A percentile compares a stretch with the other conserved stretches of the same genome.
phyloP scores from a whole-genome alignment of 2,797 vertebrate species.

The Pangasius macronema region DNA sequence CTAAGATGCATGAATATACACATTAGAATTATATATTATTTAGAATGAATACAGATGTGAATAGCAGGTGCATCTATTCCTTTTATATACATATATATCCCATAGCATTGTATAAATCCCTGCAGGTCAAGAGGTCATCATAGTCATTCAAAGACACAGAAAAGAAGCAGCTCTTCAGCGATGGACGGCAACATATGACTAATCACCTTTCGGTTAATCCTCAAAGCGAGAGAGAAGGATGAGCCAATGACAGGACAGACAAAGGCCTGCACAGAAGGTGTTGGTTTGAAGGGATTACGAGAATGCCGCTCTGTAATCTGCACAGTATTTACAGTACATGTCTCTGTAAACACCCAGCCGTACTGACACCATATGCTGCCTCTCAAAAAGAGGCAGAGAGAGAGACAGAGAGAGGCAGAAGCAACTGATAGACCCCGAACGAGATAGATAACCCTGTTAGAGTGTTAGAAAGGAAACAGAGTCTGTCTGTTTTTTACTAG shows the following conservation, averaged over 20 bases:
- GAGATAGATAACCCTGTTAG: background rate
- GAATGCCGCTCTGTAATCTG: conserved; percentile 61
- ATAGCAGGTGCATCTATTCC: no score
- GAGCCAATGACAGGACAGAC: conserved; percentile 20
- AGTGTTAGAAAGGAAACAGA: background rate
- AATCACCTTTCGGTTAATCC: conserved; percentile 47
- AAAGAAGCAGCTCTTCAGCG: conserved; percentile 11
- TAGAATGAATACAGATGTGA: background rate
- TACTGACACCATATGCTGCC: conserved; percentile 59
- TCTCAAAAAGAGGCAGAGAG: conserved; percentile 35
- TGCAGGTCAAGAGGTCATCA: conserved; percentile 28
- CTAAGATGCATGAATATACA: background rate
- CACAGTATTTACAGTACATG: conserved; percentile 66
- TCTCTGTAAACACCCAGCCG: conserved; percentile 63
- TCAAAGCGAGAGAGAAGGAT: conserved; percentile 34
- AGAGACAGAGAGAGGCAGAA: background rate
- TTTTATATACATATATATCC: background rate
- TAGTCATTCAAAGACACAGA: conserved; percentile 10
- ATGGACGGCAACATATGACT: conserved; percentile 50
- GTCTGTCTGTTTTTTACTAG: background rate
- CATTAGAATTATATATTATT: background rate
- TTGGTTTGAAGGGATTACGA: conserved; percentile 64
- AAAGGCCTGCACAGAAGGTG: conserved; percentile 40
- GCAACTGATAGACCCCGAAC: background rate
- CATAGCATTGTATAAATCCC: no score